Conservation (phyloP, 2,888 invertebrate species). For the Aproaerema taeniolella region DNA sequence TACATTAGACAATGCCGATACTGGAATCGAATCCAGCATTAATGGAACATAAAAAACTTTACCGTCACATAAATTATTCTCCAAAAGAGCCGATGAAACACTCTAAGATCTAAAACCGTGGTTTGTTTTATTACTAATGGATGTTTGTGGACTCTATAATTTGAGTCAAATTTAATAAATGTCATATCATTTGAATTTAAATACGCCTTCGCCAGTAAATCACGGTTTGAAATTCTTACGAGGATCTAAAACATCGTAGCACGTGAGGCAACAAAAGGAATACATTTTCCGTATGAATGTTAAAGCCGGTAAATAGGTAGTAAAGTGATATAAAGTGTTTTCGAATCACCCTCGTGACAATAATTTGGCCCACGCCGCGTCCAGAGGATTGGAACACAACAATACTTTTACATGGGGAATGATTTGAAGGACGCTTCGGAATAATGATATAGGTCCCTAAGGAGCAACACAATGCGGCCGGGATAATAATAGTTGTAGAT, state of each 20-base stretch:
- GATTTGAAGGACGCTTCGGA: constrained; percentile 64
- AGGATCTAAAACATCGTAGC: constrained; percentile 28
- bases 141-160: constrained; percentile 50
- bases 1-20: constrained; percentile 69
- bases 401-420: constrained; percentile 61
- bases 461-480: constrained; percentile 64
- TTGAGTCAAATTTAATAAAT: constrained; percentile 37
- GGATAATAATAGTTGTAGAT: constrained; percentile 77
- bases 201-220: constrained; percentile 40
- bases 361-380: constrained; percentile 48
- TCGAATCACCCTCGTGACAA: constrained; percentile 56
- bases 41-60: constrained; percentile 71
- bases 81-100: constrained; percentile 68
- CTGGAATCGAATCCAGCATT: constrained; percentile 59
- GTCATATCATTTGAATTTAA: constrained; percentile 35
- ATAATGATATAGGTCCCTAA: constrained; percentile 72
- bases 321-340: constrained; percentile 69
- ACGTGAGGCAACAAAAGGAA: constrained; percentile 43
- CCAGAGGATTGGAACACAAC: constrained; percentile 53
- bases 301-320: constrained; percentile 47
- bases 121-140: constrained; percentile 68
- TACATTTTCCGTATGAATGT: constrained; percentile 47
- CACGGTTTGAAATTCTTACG: constrained; percentile 35
- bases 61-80: constrained; percentile 68
- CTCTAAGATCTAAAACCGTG: constrained; percentile 49